A percentile compares a stretch with the other conserved stretches of the same genome.
Conservation (phyloP, 2,888 invertebrate species). For the Pinctada fucata region DNA sequence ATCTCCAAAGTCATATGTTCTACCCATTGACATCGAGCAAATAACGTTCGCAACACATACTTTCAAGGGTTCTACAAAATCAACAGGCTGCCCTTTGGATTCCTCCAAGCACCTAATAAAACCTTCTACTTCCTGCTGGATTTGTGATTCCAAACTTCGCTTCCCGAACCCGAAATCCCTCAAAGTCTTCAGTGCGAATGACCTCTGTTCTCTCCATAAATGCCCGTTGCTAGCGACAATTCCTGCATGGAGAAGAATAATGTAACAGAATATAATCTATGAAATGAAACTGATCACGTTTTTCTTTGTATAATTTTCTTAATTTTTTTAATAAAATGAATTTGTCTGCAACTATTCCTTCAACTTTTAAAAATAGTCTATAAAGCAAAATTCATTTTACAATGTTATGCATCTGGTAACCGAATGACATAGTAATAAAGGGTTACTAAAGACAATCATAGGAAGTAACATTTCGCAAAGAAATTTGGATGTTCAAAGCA, state of each 20-base stretch:
- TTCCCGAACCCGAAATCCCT: constrained; percentile 56
- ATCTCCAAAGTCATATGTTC: constrained; percentile 57
- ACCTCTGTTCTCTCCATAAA: constrained; percentile 57
- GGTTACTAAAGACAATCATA: too few relatives aligned
- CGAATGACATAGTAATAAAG: too few relatives aligned
- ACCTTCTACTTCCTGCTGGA: constrained; percentile 48
- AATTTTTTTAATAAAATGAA: too few relatives aligned
- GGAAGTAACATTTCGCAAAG: too few relatives aligned
- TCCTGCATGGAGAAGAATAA: constrained; percentile 11
- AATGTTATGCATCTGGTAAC: too few relatives aligned
- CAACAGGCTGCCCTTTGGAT: constrained; percentile 41
- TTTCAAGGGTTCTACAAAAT: constrained; percentile 43
- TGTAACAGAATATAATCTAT: too few relatives aligned
- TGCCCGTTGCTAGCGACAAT: constrained; percentile 48
- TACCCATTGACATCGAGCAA: constrained; percentile 55
- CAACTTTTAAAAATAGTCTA: too few relatives aligned
- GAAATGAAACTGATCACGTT: not conserved
- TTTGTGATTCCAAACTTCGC: constrained; percentile 47
- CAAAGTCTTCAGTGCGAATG: constrained; percentile 48
- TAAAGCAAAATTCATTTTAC: too few relatives aligned
- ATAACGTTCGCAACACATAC: constrained; percentile 57
- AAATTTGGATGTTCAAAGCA: too few relatives aligned
- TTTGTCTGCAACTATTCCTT: too few relatives aligned
- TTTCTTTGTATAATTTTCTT: too few relatives aligned
- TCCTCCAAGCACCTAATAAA: constrained; percentile 43